Conservation (phyloP, 2,797 vertebrate genomes). For the Scolopax rusticola region DNA sequence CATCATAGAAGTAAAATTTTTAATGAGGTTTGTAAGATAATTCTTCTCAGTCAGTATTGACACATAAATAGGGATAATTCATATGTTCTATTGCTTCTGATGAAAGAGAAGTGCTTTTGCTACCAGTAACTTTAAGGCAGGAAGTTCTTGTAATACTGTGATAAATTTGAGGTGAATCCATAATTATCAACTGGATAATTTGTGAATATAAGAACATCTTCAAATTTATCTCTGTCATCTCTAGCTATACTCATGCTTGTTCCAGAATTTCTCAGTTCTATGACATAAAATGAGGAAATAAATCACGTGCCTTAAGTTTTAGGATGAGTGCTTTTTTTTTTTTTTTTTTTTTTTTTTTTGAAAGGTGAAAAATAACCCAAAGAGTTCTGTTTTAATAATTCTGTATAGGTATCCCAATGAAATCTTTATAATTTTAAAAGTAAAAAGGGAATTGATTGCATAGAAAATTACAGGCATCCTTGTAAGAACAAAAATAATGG, state of each 20-base stretch:
- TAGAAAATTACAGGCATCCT: background rate
- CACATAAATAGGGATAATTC: background rate
- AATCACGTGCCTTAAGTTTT: background rate
- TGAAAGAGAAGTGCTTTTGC: background rate
- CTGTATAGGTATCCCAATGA: background rate
- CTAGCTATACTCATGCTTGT: background rate
- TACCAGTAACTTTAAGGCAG: background rate
- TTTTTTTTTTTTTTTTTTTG: background rate
- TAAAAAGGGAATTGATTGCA: background rate
- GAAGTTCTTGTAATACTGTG: background rate
- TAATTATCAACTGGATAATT: background rate
- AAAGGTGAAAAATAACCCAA: background rate
- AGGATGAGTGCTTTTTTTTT: background rate
- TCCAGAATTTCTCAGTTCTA: background rate
- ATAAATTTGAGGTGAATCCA: background rate
- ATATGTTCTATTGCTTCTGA: background rate
- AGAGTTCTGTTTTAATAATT: background rate
- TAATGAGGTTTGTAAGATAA: background rate
- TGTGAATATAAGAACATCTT: background rate
- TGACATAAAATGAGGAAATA: background rate
- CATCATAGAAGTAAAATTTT: rapidly evolving
- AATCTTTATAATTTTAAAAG: background rate
- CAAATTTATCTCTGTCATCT: background rate
- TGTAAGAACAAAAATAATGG: background rate
- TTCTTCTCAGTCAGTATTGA: background rate